Percentiles rank a stretch among this genome's conserved stretches.
Conservation (phyloP, 2,113 vertebrate genomes). For the Paracanthobrama guichenoti region DNA sequence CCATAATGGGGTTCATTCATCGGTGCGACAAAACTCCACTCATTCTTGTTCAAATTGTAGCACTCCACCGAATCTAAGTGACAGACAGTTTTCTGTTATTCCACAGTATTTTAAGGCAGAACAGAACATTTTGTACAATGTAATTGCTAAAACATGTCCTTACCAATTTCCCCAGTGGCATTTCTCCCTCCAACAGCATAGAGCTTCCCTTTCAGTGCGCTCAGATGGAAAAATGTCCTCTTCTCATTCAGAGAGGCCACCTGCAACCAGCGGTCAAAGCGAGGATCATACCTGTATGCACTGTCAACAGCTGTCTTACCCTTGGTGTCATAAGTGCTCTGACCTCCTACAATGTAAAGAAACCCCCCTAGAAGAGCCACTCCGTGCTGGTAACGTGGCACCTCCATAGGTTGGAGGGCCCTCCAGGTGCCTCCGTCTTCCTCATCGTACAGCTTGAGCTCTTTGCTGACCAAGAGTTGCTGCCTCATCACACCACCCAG, state of each 20-base stretch:
- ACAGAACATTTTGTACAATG: constrained; percentile 1
- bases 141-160: constrained; percentile 34
- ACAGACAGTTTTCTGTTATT: constrained; percentile 27
- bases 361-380: constrained; percentile 79
- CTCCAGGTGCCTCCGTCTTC: constrained; percentile 66
- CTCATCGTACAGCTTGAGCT: constrained; percentile 77
- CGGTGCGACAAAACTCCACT: constrained; percentile 75
- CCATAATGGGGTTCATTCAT: constrained; percentile 81
- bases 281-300: constrained; percentile 79
- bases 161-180: constrained; percentile 77
- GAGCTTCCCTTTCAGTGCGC: constrained; percentile 76
- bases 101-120: neutral
- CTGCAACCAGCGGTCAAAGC: constrained; percentile 80
- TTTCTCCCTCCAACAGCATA: constrained; percentile 80
- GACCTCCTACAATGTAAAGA: constrained; percentile 82
- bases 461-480: constrained; percentile 80
- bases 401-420: constrained; percentile 79
- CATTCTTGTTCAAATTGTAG: constrained; percentile 78
- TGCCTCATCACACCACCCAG: constrained; percentile 81
- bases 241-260: constrained; percentile 80
- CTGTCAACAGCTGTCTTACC: constrained; percentile 82
- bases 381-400: constrained; percentile 80
- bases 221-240: constrained; percentile 82
- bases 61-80: constrained; percentile 76
- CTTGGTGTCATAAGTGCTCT: constrained; percentile 83